Evolutionary conservation across 2,797 vertebrate species (phyloP), one percentile per base, ranked within the genome.

Genomic region (Aldrovandia affinis): DNA sequence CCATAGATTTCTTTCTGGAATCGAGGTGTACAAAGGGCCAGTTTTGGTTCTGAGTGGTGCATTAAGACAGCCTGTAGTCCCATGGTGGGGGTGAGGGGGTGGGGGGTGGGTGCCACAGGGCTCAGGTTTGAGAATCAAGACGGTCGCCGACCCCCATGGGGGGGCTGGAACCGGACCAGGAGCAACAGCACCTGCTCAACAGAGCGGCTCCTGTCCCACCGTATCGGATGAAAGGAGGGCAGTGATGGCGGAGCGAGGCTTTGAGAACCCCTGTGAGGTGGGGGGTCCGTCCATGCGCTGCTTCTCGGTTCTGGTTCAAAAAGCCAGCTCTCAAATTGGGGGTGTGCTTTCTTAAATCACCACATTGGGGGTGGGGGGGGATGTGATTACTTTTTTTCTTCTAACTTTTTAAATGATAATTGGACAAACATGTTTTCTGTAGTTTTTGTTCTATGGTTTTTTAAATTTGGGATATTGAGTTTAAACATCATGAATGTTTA

Each of bases 51-150:
- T 15, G 42, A 77, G 68, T 6, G 73, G 22, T 20, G 47, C 22
- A 77, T 77, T 77, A 77, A 77, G 73, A 47, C 42, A 12, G 73
- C 73, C 22, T 77, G 42, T 57, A 50, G 6, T 42, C 68, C 73
- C 42, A 6, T 20, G 68, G 33, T 20, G 68, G 68, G 63, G 36
- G 6, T 50, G 47, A 3, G 47, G 47, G 47, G 47, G 47, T 3
- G 47, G 47, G 47, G 47, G 47, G 12, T 5, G 47, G n/a, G 68
- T 70, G 30, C 68, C 33, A 18, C 68, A 9, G 33, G 68, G 68
- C 68, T 20, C 20, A 42, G 42, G 73, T 47, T 77, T 47, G 73
- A 44, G 73, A 77, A 47, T 44, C 42, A 47, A 73, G 73, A 47
- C 73, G 39, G 73, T 77, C 22, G 20, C 42, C 25, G 42, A n/a